Evolutionary conservation across 1,140 invertebrate genomes (phyloP), one percentile per base, ranked within the genome.

Genomic region (Campoletis sonorensis): DNA sequence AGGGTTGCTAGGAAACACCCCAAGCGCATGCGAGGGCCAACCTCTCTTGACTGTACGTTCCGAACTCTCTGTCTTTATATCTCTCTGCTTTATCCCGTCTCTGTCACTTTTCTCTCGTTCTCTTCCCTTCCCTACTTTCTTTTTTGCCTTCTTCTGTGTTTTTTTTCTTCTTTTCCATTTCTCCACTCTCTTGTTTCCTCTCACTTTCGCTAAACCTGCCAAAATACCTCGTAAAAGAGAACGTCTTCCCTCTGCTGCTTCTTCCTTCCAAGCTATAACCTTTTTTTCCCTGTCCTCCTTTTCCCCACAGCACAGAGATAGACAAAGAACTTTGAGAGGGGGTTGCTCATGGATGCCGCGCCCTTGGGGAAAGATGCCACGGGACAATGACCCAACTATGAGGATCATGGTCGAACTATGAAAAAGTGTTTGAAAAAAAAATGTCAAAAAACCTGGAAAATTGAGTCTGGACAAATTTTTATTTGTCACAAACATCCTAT

Each of bases 1-100:
- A 85, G 87, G 84, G 88, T 89, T 89, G 88, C 88, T 89, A 89
- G 88, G 88, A 88, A 86, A 89, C 88, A 88, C 88, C 88, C 88
- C 82, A 84, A 77, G 54, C 54, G 54, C 21, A 64, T 23, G 23
- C 61, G 21, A 27, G 27, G 30, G 30, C 51, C 49, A 58, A 21
- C 21, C 40, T 73, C 21, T 30, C 45, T 54, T 49, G 72, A 26
- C 61, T 23, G 45, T 40, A 18, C 78, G 83, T 75, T 86, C 84
- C 80, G 54, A 79, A 83, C 82, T 80, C 81, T 49, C 67, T 72
- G 73, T 79, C 51, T 54, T 54, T 54, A 54, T 54, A 54, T 54
- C 51, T 54, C 51, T 54, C 51, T 54, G 51, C 18, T 54, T 54
- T 54, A 18, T n/a, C 1, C 18, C 1, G 51, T 54, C 51, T 54